Evolutionary conservation across 2,888 invertebrate species (phyloP), one percentile per base, ranked within the genome.

Genomic region (Patella depressa): DNA sequence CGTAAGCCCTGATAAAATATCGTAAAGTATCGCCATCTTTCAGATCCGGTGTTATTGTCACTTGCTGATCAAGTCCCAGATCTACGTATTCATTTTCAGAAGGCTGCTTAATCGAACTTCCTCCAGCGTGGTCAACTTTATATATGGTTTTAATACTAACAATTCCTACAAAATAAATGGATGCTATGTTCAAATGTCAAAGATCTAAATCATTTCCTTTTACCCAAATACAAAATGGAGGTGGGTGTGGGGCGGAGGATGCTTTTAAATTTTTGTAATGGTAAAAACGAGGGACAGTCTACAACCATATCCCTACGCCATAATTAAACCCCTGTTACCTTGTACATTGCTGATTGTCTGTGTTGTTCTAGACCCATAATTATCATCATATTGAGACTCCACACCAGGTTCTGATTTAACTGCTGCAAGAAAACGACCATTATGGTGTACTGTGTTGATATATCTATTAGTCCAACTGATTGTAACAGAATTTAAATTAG

Each of bases 1-100:
- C 84, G 55, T 74, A 74, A 15, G 80, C 80, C 29, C 82, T 54
- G 17, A 84, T 72, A 73, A 77, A 81, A 19, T 82, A 77, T 53
- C 76, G 81, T 24, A 82, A 17, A 12, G 81, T 74, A 65, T 81
- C 80, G 2, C 84, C 84, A 71, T 84, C 84, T 71, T 70, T 70
- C 12, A 76, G 73, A 9, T n/a, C 53, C 2, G 78, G 77, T 29
- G 59, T n/a, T 34, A 79, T 71, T 45, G 77, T 78, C 9, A 75
- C 77, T 15, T 34, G 15, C 59, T 75, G 72, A 17, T 45, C 55
- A 24, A 79, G 74, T 12, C 72, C 45, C n/a, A 14, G 71, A 54
- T 53, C 45, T 19, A 19, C 54, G 29, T 55, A 76, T 15, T 76
- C 57, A 29, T 12, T 19, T 53, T 71, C 72, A 17, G 72, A 19